Evolutionary conservation across 2,888 invertebrate genomes (phyloP).

Genomic region (Pseudococcus jackbeardsleyi): DNA sequence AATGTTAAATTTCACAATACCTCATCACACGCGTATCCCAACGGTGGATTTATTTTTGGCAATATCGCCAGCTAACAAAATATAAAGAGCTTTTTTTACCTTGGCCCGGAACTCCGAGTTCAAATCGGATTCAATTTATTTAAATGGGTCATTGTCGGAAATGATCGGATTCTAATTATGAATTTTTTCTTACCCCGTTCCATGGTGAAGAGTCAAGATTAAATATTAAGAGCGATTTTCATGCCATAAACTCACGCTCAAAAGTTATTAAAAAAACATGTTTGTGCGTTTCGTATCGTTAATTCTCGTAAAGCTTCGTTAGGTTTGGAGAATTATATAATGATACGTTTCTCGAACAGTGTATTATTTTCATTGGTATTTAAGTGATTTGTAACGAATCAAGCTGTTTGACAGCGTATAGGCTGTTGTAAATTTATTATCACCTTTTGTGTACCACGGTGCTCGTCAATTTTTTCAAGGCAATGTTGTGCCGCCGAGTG

Average conservation of each 20-base stretch:
- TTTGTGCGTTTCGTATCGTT: not conserved
- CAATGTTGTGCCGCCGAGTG: constrained; percentile 16
- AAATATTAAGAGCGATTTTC: not conserved
- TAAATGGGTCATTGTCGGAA: not conserved
- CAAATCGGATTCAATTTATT: not conserved
- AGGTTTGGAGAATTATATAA: not conserved
- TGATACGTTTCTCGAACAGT: not conserved
- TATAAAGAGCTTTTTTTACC: constrained; percentile 25
- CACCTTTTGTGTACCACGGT: not conserved
- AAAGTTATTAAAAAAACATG: not conserved
- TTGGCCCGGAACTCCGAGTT: constrained; percentile 21
- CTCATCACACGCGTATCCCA: not conserved
- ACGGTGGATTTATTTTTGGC: constrained; percentile 11
- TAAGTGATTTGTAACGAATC: not conserved
- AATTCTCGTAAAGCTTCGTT: not conserved
- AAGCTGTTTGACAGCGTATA: constrained; percentile 1
- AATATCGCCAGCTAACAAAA: constrained; percentile 9
- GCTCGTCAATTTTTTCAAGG: constrained; percentile 30
- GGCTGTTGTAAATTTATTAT: not conserved
- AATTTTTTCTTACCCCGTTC: not conserved
- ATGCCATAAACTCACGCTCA: not conserved
- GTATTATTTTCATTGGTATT: not conserved
- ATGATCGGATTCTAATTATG: constrained; percentile 2
- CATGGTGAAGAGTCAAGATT: not conserved
- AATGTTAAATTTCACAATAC: constrained; percentile 8